These are phyloP conservation scores for Gymnoscopelus microlampas DNA, from an alignment of 2,797 vertebrate genomes.

Conservation along the genomic window DNA sequence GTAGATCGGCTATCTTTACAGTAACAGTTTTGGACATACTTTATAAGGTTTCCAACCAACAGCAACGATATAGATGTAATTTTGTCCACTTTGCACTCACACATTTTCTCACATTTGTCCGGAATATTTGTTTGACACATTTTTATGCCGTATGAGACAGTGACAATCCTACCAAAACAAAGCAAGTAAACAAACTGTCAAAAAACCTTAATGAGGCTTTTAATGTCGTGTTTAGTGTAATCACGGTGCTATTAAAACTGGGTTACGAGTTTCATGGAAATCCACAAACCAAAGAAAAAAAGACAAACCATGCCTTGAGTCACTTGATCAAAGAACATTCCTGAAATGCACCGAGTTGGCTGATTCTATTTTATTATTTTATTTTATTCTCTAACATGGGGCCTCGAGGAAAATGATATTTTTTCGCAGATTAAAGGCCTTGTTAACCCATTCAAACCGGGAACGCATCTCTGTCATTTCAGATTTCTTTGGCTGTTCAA, in stretches of 20 bases:
- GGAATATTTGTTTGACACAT: no score
- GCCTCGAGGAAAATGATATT: not conserved
- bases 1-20: no score
- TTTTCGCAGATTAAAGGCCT: conserved; percentile 57
- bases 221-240: not conserved
- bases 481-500: no score
- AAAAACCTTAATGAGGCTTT: not conserved
- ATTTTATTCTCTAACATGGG: not conserved
- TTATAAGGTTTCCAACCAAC: no score
- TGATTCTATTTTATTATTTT: conserved; percentile 23
- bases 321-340: conserved; percentile 56
- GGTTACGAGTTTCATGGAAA: not conserved
- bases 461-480: no score
- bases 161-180: no score
- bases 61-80: no score
- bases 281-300: conserved; percentile 28
- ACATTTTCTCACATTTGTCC: no score
- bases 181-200: no score
- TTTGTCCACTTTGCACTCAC: no score
- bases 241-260: conserved; percentile 4
- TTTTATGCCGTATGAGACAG: no score
- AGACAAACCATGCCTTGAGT: conserved; percentile 46
- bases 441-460: conserved; percentile 1
- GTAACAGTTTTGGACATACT: no score
- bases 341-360: conserved; percentile 40